Evolutionary conservation across 2,888 invertebrate genomes (phyloP).

Genomic region (Sminthurides aquaticus): DNA sequence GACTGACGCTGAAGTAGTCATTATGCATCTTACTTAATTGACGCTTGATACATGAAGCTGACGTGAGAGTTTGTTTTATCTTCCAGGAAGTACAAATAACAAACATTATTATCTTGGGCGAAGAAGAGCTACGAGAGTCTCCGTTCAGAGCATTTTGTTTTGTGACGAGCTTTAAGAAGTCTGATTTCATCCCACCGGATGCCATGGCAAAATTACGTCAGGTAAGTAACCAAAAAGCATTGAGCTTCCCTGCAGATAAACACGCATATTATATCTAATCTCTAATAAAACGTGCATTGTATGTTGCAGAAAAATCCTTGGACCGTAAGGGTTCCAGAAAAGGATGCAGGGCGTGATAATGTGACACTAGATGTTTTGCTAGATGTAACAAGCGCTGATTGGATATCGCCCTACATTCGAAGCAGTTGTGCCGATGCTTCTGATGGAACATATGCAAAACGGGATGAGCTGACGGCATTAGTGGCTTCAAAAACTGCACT

Average conservation of each 20-base stretch:
- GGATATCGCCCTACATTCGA: constrained; percentile 54
- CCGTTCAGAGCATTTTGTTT: constrained; percentile 87
- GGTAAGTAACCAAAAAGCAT: constrained; percentile 54
- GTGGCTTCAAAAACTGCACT: constrained; percentile 9
- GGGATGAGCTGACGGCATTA: constrained; percentile 53
- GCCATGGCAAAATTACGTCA: constrained; percentile 93
- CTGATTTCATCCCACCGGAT: constrained; percentile 86
- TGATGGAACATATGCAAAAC: constrained; percentile 67
- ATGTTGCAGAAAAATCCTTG: constrained; percentile 63
- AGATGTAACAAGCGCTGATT: constrained; percentile 58
- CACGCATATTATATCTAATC: constrained; percentile 2
- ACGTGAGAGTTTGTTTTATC: not conserved
- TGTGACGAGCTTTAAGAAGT: constrained; percentile 75
- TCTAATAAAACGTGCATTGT: constrained; percentile 13
- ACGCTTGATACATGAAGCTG: not conserved
- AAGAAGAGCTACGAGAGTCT: constrained; percentile 83
- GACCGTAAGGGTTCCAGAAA: constrained; percentile 80
- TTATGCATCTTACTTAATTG: too few relatives aligned
- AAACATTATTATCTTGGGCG: constrained; percentile 78
- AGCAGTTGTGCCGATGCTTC: constrained; percentile 51
- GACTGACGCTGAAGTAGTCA: too few relatives aligned
- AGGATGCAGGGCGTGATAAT: constrained; percentile 75
- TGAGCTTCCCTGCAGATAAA: not conserved
- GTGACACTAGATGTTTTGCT: constrained; percentile 77
- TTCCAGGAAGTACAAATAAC: constrained; percentile 83